These are phyloP conservation scores for Gambusia affinis DNA, from an alignment of 2,113 vertebrate species.

Conservation along the genomic window DNA sequence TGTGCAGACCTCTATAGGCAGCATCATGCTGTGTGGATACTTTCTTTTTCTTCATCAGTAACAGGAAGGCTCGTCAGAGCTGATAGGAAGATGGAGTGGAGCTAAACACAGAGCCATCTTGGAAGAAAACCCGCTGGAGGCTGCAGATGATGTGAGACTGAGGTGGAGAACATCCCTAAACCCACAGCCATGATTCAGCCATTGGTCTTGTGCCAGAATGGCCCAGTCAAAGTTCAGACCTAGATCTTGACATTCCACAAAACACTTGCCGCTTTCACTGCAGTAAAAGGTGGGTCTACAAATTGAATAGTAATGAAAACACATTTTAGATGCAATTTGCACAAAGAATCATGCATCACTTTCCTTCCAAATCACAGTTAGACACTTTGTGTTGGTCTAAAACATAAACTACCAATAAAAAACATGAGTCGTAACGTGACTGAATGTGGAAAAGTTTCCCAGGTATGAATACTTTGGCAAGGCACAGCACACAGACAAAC, in stretches of 20 bases:
- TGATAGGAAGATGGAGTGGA: background rate
- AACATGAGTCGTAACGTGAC: too few relatives aligned
- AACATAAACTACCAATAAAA: too few relatives aligned
- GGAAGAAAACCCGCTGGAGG: background rate
- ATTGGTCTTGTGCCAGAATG: background rate
- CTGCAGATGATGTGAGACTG: too few relatives aligned
- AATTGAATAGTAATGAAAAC: background rate
- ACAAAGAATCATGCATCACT: background rate
- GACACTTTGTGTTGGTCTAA: background rate
- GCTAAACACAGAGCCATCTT: background rate
- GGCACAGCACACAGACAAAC: too few relatives aligned
- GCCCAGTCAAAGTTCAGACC: background rate
- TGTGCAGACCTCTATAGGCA: too few relatives aligned
- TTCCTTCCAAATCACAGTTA: background rate
- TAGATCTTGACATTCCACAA: background rate
- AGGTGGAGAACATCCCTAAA: background rate
- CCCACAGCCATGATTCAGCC: background rate
- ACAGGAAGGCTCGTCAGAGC: background rate
- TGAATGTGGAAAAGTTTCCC: too few relatives aligned
- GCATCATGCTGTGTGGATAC: too few relatives aligned
- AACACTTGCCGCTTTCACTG: background rate
- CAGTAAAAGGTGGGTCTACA: background rate
- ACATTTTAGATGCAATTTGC: background rate
- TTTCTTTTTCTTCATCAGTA: background rate
- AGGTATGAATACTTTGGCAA: too few relatives aligned